These are phyloP conservation scores for Nycticebus coucang DNA, from an alignment of 2,113 vertebrate genomes.

Conservation along the genomic window DNA sequence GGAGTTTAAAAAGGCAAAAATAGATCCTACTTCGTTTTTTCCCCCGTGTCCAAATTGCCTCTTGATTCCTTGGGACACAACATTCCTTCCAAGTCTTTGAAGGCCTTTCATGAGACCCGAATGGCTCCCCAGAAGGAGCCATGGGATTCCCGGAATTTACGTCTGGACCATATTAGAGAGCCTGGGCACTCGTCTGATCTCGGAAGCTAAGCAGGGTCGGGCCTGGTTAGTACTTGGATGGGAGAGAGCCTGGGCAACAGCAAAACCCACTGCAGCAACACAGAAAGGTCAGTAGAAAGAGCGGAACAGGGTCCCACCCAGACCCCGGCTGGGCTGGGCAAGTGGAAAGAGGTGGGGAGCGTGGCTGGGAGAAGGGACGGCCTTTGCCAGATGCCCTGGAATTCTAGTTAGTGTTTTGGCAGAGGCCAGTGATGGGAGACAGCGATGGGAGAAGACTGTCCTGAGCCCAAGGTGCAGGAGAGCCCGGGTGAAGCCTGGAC, in stretches of 20 bases:
- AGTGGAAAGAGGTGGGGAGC: background rate
- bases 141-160: background rate
- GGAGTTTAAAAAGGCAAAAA: background rate
- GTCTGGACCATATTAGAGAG: background rate
- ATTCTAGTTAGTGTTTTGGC: background rate
- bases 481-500: background rate
- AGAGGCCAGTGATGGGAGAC: background rate
- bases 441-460: background rate
- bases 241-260: background rate
- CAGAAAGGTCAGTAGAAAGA: background rate
- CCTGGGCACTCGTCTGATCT: too few species aligned
- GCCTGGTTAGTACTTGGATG: too few species aligned
- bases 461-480: background rate
- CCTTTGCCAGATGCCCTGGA: background rate
- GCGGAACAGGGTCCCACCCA: background rate
- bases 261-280: background rate
- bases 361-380: background rate
- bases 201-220: too few species aligned
- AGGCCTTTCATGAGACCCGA: background rate
- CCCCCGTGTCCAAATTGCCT: background rate
- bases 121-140: background rate
- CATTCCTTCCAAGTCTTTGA: background rate
- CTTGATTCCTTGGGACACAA: fast-evolving
- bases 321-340: background rate
- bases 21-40: background rate